Conservation (phyloP, 1,140 invertebrate genomes). For the Cephus cinctus region DNA sequence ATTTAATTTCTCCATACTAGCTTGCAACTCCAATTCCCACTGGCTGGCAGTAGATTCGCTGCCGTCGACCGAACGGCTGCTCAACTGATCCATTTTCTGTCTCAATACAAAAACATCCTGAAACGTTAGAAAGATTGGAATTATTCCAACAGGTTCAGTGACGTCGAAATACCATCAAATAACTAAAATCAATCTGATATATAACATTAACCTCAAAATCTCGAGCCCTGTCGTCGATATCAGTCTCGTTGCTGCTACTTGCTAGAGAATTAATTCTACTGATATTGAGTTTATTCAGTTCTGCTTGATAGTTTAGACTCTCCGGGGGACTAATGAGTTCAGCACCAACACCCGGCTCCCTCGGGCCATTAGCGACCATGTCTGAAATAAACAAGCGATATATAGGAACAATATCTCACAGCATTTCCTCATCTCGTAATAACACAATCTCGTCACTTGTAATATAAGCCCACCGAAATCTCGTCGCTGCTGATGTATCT, state of each 20-base stretch:
- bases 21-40: constrained; percentile 50
- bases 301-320: constrained; percentile 34
- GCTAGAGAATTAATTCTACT: constrained; percentile 37
- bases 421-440: too few relatives aligned
- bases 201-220: constrained; percentile 34
- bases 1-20: constrained; percentile 45
- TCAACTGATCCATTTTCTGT: constrained; percentile 39
- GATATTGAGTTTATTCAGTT: constrained; percentile 35
- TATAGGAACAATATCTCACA: too few relatives aligned
- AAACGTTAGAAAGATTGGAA: constrained; percentile 10
- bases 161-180: neutral
- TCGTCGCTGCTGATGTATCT: constrained; percentile 76
- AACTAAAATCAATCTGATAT: constrained; percentile 1
- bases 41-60: constrained; percentile 47
- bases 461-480: constrained; percentile 54
- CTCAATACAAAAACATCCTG: constrained; percentile 35
- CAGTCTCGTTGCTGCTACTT: constrained; percentile 34
- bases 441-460: too few relatives aligned
- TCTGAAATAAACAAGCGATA: constrained; percentile 29
- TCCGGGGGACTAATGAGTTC: constrained; percentile 65
- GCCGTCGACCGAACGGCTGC: constrained; percentile 44
- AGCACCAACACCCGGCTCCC: constrained; percentile 89
- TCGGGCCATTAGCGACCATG: constrained; percentile 60
- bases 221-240: constrained; percentile 33
- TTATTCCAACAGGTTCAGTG: neutral